These are phyloP conservation scores for Drosophila quasianomalipes DNA, from an alignment of 2,888 invertebrate genomes.

Conservation along the genomic window DNA sequence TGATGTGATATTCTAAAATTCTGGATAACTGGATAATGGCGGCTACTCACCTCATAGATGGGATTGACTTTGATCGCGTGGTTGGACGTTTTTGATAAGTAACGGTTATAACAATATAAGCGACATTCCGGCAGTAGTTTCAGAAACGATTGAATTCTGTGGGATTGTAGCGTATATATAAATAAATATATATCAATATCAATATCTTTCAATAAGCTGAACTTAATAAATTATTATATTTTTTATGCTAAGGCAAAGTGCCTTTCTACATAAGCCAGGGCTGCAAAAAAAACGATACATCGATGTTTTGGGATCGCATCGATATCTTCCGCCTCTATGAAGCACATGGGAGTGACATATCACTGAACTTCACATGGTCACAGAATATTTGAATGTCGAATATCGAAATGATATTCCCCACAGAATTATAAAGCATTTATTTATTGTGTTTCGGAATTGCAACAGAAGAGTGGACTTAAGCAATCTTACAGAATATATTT, in stretches of 20 bases:
- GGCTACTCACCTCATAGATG: background rate
- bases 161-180: background rate
- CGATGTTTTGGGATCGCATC: background rate
- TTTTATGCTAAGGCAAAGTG: background rate
- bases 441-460: no score
- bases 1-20: background rate
- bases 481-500: background rate
- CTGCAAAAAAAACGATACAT: background rate
- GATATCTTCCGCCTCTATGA: background rate
- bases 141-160: conserved; percentile 1
- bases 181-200: background rate
- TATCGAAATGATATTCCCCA: no score
- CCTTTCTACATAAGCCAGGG: background rate
- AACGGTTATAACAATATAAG: background rate
- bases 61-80: background rate
- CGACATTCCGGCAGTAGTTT: background rate
- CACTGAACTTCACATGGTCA: background rate
- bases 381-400: no score
- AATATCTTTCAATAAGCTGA: background rate
- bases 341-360: background rate
- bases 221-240: background rate
- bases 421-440: background rate
- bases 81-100: background rate
- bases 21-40: background rate
- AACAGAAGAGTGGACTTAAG: background rate